Evolutionary conservation across 2,113 vertebrate species (phyloP).

Genomic region (Oophaga pumilio): DNA sequence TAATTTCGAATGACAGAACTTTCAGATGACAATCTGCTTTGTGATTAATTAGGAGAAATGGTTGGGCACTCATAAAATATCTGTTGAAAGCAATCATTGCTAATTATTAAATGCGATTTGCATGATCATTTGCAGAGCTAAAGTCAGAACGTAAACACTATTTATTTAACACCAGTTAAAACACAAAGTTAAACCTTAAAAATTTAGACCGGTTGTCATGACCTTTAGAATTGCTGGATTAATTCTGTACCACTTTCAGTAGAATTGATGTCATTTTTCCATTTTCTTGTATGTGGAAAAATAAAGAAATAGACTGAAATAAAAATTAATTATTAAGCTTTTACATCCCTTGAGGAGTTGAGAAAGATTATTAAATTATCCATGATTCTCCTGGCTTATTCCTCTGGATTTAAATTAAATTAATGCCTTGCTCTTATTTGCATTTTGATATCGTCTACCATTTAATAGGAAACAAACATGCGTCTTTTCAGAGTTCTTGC

Average conservation of each 20-base stretch:
- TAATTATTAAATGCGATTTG: too few species aligned
- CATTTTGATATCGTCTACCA: background rate
- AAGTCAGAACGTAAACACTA: background rate
- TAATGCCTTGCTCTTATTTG: background rate
- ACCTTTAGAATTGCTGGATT: background rate
- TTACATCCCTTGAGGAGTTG: background rate
- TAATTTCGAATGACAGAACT: too few species aligned
- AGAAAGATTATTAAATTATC: constrained; percentile 13
- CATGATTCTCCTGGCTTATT: background rate
- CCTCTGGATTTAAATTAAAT: constrained; percentile 15
- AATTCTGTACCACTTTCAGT: background rate
- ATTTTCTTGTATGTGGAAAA: background rate
- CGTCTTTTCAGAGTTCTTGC: background rate
- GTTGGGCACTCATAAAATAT: too few species aligned
- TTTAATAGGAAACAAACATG: background rate
- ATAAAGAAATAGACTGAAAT: background rate
- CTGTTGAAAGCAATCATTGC: too few species aligned
- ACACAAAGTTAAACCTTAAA: background rate
- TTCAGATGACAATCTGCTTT: too few species aligned
- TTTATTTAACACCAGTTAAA: background rate
- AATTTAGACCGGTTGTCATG: background rate
- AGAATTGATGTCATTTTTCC: background rate
- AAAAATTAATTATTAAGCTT: constrained; percentile 31
- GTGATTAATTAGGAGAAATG: too few species aligned
- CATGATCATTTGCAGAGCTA: too few species aligned